A percentile compares a stretch with the other conserved stretches of the same genome.
Evolutionary conservation across 2,797 vertebrate genomes (phyloP).

Genomic region (Salmo trutta): DNA sequence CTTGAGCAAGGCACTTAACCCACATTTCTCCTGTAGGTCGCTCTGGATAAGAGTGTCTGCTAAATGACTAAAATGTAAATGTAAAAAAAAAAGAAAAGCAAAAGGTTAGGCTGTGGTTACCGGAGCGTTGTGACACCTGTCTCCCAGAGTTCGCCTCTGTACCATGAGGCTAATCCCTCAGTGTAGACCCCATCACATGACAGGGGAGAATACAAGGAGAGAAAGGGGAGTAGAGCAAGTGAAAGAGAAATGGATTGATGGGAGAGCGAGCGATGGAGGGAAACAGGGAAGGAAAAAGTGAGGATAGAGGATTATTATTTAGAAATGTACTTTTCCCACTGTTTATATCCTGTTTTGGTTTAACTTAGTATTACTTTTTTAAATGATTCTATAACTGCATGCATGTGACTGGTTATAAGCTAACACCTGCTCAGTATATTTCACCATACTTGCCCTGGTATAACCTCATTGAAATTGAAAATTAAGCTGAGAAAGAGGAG

Average conservation of each 20-base stretch:
- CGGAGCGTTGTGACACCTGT: constrained; percentile 86
- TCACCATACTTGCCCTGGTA: neutral
- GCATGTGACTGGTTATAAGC: neutral
- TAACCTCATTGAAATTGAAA: constrained; percentile 24
- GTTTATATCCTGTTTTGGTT: no score
- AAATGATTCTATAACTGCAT: neutral
- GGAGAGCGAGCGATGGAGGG: constrained; percentile 68
- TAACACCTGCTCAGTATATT: neutral
- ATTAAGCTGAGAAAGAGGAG: constrained; percentile 52
- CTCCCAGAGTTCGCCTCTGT: constrained; percentile 76
- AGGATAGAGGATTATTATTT: neutral
- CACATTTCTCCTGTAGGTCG: no score
- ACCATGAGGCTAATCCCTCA: constrained; percentile 77
- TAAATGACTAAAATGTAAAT: no score
- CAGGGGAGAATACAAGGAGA: constrained; percentile 8
- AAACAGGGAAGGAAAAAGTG: constrained; percentile 66
- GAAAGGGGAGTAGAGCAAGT: neutral
- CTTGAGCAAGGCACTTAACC: no score
- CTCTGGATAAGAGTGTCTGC: no score
- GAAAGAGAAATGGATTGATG: neutral
- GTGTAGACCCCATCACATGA: constrained; percentile 2
- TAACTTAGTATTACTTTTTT: no score
- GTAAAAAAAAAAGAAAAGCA: constrained; percentile 60
- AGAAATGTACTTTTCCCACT: constrained; percentile 59
- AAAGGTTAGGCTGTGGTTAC: constrained; percentile 76